Evolutionary conservation across 2,888 invertebrate genomes (phyloP), one percentile per base, ranked within the genome.

Genomic region (Opisthograptis luteolata): DNA sequence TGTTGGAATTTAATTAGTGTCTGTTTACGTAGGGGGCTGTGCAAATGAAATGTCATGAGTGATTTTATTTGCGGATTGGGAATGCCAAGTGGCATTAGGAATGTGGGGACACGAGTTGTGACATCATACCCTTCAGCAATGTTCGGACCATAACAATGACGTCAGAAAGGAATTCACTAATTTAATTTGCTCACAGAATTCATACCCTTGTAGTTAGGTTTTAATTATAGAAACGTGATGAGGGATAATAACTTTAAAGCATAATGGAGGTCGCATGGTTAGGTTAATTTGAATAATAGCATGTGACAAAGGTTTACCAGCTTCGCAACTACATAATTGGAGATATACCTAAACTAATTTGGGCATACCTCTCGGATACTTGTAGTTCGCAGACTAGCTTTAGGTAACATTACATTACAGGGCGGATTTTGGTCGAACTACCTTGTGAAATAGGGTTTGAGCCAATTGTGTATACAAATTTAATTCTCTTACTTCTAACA

Each of bases 71-170:
- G 65, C 55, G 60, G 60, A 58, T 50, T 19, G 48, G 64, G 71
- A 70, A 79, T 77, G 64, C 70, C 56, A 63, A 75, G 70, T 61
- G 63, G 56, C 43, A 41, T 8, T 37, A 48, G 60, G 73, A 72
- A 79, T 76, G 50, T 58, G 39, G 68, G 76, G 76, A 71, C 74
- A 63, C 39, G 39, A 45, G 51, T 47, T 61, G 58, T 68, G 54
- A 56, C 35, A 28, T 27, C 46, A 44, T 37, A 36, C 45, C 45
- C 54, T 40, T 40, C 24, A 24, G 35, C 20, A 14, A 35, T 45
- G 40, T 25, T 37, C 36, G 32, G 39, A 35, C 41, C 24, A 24
- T 56, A 57, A 51, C 48, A 54, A 52, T 54, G 43, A 54, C 56
- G 40, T 50, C 43, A 34, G 47, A 36, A 47, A 53, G 56, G 50